These are phyloP conservation scores for Masticophis lateralis DNA, from an alignment of 2,797 vertebrate species.

Conservation along the genomic window DNA sequence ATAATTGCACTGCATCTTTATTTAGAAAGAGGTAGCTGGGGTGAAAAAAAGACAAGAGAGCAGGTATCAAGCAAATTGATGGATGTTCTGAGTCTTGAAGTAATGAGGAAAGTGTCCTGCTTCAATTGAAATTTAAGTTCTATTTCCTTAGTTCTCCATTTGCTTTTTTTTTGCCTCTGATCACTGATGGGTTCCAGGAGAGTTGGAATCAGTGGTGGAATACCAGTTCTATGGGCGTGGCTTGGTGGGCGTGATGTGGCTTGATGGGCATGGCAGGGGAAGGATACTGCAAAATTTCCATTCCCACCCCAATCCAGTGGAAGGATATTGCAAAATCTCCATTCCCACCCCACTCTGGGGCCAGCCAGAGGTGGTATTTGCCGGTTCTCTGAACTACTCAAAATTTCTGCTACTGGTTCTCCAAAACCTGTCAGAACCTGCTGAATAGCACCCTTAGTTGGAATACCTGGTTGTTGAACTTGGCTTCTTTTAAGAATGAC, in stretches of 20 bases:
- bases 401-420: too few relatives aligned
- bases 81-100: background rate
- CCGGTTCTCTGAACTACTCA: too few relatives aligned
- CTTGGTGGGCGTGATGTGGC: too few relatives aligned
- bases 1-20: background rate
- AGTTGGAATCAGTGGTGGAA: background rate
- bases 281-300: too few relatives aligned
- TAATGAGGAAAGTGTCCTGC: background rate
- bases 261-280: too few relatives aligned
- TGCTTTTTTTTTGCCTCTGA: background rate
- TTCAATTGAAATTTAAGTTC: background rate
- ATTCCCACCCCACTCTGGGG: too few relatives aligned
- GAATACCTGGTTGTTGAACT: background rate
- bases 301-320: too few relatives aligned
- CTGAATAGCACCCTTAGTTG: too few relatives aligned
- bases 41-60: background rate
- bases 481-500: background rate
- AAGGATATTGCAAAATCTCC: too few relatives aligned
- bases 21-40: background rate
- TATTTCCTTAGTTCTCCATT: background rate
- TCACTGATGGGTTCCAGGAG: background rate
- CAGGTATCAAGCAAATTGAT: background rate
- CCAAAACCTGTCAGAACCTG: too few relatives aligned
- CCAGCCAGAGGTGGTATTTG: too few relatives aligned
- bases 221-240: too few relatives aligned